Percentiles rank a stretch among this genome's conserved stretches.
These are phyloP conservation scores for Argyresthia goedartella DNA, from an alignment of 2,888 invertebrate genomes.

Conservation along the genomic window DNA sequence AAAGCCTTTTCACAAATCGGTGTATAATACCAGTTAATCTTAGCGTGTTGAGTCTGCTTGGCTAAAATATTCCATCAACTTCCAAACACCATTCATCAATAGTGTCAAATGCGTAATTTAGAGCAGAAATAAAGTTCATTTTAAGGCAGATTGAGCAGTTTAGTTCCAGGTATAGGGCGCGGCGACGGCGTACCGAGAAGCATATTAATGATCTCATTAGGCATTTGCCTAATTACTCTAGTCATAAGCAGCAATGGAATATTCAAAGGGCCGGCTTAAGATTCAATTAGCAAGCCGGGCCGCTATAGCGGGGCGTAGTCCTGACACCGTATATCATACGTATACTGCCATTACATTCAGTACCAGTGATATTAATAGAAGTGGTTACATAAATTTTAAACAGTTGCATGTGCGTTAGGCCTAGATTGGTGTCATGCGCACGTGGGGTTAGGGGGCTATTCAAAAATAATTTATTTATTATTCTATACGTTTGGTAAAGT, in stretches of 20 bases:
- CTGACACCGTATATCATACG: slow-evolving; percentile 31
- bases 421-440: slow-evolving; percentile 32
- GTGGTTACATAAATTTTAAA: slow-evolving; percentile 38
- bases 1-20: too few relatives aligned
- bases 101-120: not conserved
- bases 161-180: not conserved
- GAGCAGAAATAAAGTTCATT: not conserved
- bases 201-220: slow-evolving; percentile 23
- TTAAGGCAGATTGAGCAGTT: not conserved
- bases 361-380: slow-evolving; percentile 40
- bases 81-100: not conserved
- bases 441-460: not conserved
- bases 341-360: slow-evolving; percentile 30
- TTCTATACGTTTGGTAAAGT: too few relatives aligned
- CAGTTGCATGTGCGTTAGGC: slow-evolving; percentile 19
- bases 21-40: too few relatives aligned
- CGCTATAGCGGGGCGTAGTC: slow-evolving; percentile 24
- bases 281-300: slow-evolving; percentile 30
- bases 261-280: slow-evolving; percentile 27
- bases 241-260: slow-evolving; percentile 28
- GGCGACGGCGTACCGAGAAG: slow-evolving; percentile 3
- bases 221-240: slow-evolving; percentile 19
- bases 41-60: too few relatives aligned
- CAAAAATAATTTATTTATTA: too few relatives aligned
- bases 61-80: not conserved